These are phyloP conservation scores for Oedothorax gibbosus DNA, from an alignment of 1,140 invertebrate species.

Conservation along the genomic window DNA sequence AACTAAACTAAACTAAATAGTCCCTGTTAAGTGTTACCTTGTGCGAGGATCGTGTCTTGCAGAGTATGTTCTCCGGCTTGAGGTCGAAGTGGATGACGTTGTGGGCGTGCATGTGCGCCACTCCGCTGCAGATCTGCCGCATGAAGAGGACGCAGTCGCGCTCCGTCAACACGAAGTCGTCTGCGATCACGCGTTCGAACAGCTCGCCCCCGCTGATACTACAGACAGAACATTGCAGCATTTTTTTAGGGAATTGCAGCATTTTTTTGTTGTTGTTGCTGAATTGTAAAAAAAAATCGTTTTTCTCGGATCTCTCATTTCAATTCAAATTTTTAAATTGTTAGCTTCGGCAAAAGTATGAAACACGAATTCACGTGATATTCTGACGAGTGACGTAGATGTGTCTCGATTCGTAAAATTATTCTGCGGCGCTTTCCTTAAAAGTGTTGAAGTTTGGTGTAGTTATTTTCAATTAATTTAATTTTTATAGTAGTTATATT, in stretches of 20 bases:
- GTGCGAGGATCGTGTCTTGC: constrained; percentile 82
- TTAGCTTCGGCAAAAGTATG: not conserved
- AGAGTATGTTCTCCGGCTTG: constrained; percentile 96
- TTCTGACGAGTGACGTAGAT: not conserved
- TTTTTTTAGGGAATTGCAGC: constrained; percentile 3
- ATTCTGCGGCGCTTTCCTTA: too few species aligned
- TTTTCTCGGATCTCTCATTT: not conserved
- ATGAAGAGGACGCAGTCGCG: constrained; percentile 91
- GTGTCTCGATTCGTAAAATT: not conserved
- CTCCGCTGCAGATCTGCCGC: constrained; percentile 89
- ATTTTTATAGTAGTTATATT: too few species aligned
- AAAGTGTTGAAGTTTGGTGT: too few species aligned
- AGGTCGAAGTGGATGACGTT: constrained; percentile 90
- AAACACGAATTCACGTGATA: not conserved
- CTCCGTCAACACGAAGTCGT: constrained; percentile 92
- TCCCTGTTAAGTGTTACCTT: too few species aligned
- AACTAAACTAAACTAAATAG: too few species aligned
- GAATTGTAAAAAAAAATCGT: not conserved
- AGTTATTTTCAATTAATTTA: too few species aligned
- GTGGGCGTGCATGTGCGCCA: constrained; percentile 89
- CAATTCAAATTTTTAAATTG: not conserved
- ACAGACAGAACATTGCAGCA: constrained; percentile 44
- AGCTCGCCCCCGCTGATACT: constrained; percentile 93
- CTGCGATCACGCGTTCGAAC: constrained; percentile 90
- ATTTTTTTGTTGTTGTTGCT: constrained; percentile 15